Percentiles rank a stretch among this genome's conserved stretches.
phyloP scores from a whole-genome alignment of 2,797 vertebrate genomes.

The Phalloptychus januarius region DNA sequence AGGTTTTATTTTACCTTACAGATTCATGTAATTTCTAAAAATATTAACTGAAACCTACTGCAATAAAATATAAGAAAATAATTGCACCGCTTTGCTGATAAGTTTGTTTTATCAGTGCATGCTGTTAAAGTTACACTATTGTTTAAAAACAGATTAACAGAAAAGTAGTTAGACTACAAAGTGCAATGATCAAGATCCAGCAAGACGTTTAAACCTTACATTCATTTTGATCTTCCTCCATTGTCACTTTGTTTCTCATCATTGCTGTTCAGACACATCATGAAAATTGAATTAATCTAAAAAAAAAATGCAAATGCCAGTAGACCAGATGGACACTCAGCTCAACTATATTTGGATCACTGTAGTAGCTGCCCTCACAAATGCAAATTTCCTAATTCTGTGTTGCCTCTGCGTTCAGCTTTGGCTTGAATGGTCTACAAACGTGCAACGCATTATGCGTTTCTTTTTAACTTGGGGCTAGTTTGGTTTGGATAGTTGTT shows the following conservation, averaged over 20 bases:
- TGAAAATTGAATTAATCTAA: conserved; percentile 14
- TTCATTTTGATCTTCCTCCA: conserved; percentile 8
- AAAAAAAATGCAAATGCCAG: conserved; percentile 26
- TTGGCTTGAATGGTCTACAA: neutral
- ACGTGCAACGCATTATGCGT: neutral
- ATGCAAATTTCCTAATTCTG: neutral
- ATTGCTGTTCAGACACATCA: conserved; percentile 14
- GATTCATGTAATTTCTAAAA: neutral
- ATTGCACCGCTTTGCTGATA: neutral
- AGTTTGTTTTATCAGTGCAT: neutral
- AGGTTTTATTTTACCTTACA: neutral
- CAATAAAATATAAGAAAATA: neutral
- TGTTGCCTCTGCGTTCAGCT: neutral
- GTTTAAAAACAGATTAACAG: neutral
- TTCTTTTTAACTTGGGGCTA: neutral
- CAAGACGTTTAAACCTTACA: conserved; percentile 10
- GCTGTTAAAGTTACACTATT: neutral
- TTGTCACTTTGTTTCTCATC: conserved; percentile 26
- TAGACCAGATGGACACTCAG: conserved; percentile 40
- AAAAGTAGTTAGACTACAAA: neutral
- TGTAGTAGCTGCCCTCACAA: conserved; percentile 2
- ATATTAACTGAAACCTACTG: neutral
- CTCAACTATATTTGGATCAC: conserved; percentile 28
- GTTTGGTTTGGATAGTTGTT: neutral
- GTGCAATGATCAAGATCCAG: neutral